Base-by-base conservation (phyloP, 1,140 invertebrate species). In the Phocides pigmalion region DNA sequence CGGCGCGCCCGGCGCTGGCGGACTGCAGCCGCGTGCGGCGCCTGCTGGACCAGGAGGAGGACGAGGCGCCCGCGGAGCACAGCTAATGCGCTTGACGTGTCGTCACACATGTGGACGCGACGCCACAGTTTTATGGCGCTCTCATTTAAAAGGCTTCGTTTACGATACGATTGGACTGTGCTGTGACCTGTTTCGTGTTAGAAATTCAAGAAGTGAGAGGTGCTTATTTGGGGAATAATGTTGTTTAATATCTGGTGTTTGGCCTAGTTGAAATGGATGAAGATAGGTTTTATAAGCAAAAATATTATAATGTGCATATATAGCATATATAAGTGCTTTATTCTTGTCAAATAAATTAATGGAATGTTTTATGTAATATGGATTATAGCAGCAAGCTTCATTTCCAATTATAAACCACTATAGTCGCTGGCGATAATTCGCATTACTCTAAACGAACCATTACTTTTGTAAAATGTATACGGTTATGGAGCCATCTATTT, bases 1-100 rank as follows among this genome's bases (percentile, higher is more conserved):
- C 91, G 9, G 11, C 62, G 39, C 74, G 74, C 54, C 63, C 51
- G 59, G 62, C 64, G 22, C 59, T 66, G 46, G 63, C 68, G 15
- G 72, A 62, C 56, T 66, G 66, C 59, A 42, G 50, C 39, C 64
- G 72, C 42, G 63, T 63, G 70, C 70, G 73, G 0, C 64, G 61
- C 8, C 61, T 73, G 46, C 64, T 64, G 42, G 67, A 70, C 63
- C 61, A 47, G 19, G 72, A 66, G 46, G 56, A 61, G 22, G 66
- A 64, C 22, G 66, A 64, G 49, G 47, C 54, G 15, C 44, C 32
- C 50, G 25, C 63, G 19, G 71, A 64, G 50, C 62, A 66, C 64
- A 64, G 64, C 66, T 74, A 68, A 17, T 53, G 53, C 14, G 74
- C 12, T 39, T 12, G 35, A 14, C 35, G 35, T 5, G 28, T 32